These are phyloP conservation scores for Heteronetta atricapilla DNA, from an alignment of 2,113 vertebrate genomes.

Conservation along the genomic window DNA sequence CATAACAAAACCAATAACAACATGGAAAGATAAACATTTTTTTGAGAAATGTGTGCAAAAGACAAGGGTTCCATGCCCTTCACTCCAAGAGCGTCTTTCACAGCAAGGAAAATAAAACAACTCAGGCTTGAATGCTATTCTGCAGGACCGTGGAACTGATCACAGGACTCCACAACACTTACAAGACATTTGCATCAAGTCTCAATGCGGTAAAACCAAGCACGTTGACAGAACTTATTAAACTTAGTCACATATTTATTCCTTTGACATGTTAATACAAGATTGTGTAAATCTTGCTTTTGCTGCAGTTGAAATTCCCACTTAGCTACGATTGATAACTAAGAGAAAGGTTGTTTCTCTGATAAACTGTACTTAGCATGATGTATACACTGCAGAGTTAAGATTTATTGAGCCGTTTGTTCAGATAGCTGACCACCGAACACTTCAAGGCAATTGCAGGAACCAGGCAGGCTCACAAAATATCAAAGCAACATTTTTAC, in stretches of 20 bases:
- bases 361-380: not conserved
- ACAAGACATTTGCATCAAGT: conserved; percentile 26
- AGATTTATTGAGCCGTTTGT: conserved; percentile 2
- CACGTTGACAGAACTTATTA: not conserved
- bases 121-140: not conserved
- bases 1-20: not conserved
- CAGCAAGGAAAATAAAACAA: not conserved
- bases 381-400: not conserved
- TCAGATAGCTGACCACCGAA: not conserved
- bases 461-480: conserved; percentile 11
- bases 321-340: not conserved
- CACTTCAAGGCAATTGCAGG: not conserved
- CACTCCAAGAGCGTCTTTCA: not conserved
- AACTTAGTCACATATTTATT: conserved; percentile 31
- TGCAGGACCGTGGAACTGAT: not conserved
- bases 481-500: not conserved
- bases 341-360: not conserved
- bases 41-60: not conserved
- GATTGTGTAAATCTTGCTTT: not conserved
- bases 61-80: not conserved
- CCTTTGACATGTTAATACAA: not conserved
- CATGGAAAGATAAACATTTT: not conserved
- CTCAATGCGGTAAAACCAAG: conserved; percentile 39
- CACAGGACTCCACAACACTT: not conserved
- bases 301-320: conserved; percentile 17